phyloP scores from a whole-genome alignment of 2,888 invertebrate species.

The Podabrus alpinus region DNA sequence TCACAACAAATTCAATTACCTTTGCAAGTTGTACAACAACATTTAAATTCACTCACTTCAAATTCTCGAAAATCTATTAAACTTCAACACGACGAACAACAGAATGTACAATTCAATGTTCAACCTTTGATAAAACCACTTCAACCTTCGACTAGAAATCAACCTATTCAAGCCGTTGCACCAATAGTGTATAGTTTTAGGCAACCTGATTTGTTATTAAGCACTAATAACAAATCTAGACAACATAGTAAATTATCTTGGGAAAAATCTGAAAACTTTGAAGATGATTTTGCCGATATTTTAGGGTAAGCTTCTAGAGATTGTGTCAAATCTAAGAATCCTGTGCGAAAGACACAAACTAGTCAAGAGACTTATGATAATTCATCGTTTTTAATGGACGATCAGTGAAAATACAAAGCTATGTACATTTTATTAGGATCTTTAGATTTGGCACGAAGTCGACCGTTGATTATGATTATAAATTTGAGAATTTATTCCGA shows the following conservation, averaged over 20 bases:
- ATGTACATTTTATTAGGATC: too few relatives aligned
- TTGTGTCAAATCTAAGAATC: too few relatives aligned
- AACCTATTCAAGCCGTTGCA: conserved; percentile 49
- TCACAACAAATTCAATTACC: conserved; percentile 18
- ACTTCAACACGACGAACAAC: conserved; percentile 23
- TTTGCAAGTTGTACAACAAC: conserved; percentile 12
- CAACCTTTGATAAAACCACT: conserved; percentile 46
- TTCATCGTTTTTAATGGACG: too few relatives aligned
- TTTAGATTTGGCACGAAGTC: too few relatives aligned
- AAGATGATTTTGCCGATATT: conserved; percentile 71
- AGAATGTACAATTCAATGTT: conserved; percentile 8
- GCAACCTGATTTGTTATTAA: conserved; percentile 46
- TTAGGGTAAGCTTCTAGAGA: conserved; percentile 67
- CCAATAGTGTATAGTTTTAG: conserved; percentile 55
- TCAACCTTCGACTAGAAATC: conserved; percentile 48
- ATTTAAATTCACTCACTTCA: conserved; percentile 13
- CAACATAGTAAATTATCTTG: conserved; percentile 38
- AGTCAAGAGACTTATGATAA: too few relatives aligned
- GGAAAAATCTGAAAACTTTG: conserved; percentile 48
- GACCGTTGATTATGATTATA: too few relatives aligned
- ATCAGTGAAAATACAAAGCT: too few relatives aligned
- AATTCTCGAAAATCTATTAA: conserved; percentile 8
- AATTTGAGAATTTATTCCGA: not conserved
- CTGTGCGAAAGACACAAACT: too few relatives aligned
- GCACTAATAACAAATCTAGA: conserved; percentile 40